A percentile compares a stretch with the other conserved stretches of the same genome.
Evolutionary conservation across 2,113 vertebrate genomes (phyloP).

Genomic region (Callipepla squamata): DNA sequence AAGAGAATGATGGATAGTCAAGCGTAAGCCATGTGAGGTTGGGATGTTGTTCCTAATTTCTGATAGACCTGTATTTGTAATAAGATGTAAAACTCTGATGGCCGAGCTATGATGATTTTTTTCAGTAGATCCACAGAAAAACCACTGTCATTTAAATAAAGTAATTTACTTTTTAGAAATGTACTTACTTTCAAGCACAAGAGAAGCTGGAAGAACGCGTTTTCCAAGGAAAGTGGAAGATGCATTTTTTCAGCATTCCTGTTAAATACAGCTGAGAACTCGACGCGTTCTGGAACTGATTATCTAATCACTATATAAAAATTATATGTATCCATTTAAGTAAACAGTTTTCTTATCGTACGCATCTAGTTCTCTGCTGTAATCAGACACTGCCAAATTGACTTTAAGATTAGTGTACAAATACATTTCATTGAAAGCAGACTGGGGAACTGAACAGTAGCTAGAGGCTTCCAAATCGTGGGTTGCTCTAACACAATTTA

Average conservation of each 20-base stretch:
- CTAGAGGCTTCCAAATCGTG: constrained; percentile 28
- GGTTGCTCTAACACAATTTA: constrained; percentile 40
- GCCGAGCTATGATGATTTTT: neutral
- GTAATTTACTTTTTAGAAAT: neutral
- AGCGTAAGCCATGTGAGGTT: constrained; percentile 68
- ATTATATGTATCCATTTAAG: constrained; percentile 30
- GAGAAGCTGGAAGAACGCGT: neutral
- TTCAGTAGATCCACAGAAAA: neutral
- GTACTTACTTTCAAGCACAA: neutral
- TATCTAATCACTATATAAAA: constrained; percentile 44
- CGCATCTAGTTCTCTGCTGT: constrained; percentile 45
- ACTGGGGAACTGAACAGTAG: constrained; percentile 61
- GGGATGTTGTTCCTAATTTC: constrained; percentile 44
- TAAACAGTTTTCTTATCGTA: constrained; percentile 42
- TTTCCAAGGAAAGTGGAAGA: constrained; percentile 5
- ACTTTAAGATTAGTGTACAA: constrained; percentile 56
- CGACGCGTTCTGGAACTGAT: constrained; percentile 52
- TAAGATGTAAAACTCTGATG: constrained; percentile 24
- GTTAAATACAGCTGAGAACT: constrained; percentile 34
- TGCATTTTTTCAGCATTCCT: neutral
- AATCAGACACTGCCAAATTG: constrained; percentile 56
- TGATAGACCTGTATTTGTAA: constrained; percentile 37
- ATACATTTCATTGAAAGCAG: constrained; percentile 57
- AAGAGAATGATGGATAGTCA: constrained; percentile 74
- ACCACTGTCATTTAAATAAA: constrained; percentile 28